Evolutionary conservation across 2,888 invertebrate genomes (phyloP), one percentile per base, ranked within the genome.

Genomic region (Zhuqinia jingwanae): DNA sequence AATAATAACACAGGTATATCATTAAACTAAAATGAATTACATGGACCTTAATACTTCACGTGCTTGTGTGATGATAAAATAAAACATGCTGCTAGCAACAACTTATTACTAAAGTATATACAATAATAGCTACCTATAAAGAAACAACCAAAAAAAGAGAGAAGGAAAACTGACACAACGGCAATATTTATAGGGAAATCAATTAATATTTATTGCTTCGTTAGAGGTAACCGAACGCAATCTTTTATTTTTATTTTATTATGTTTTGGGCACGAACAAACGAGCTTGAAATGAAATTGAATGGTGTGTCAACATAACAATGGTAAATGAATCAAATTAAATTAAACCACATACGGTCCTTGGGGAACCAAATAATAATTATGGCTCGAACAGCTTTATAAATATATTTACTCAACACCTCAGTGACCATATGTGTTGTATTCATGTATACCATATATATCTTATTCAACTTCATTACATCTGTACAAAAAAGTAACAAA

Each of bases 171-270:
- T 36, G 36, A 36, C 36, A 36, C 36, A 36, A 36, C 3, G 8
- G 3, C 3, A 36, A 36, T 36, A 8, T 3, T 36, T 36, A 6
- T 36, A 36, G 25, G 82, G 76, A 65, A 76, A 63, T 63, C 83
- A 63, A 83, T 83, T 83, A 83, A 83, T 76, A 83, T 83, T 83
- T 83, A 83, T 83, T 83, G 65, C 83, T 65, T 42, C 80, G 70
- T 81, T 10, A 73, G 36, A 50, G 15, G 50, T 27, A 53, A 17
- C 50, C 73, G 27, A 73, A 73, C 13, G 73, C n/a, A 50, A 10
- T 10, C 25, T 22, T 5, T 8, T 3, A 1, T 58, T 10, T 58
- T 10, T 58, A 13, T 25, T 8, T 13, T 8, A 11, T 2, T 30
- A 27, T 73, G 25, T 73, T 10, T 3, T 47, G n/a, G n/a, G 53